A percentile compares a stretch with the other conserved stretches of the same genome.
These are phyloP conservation scores for Butastur rufipennis DNA, from an alignment of 2,113 vertebrate genomes.

Conservation along the genomic window DNA sequence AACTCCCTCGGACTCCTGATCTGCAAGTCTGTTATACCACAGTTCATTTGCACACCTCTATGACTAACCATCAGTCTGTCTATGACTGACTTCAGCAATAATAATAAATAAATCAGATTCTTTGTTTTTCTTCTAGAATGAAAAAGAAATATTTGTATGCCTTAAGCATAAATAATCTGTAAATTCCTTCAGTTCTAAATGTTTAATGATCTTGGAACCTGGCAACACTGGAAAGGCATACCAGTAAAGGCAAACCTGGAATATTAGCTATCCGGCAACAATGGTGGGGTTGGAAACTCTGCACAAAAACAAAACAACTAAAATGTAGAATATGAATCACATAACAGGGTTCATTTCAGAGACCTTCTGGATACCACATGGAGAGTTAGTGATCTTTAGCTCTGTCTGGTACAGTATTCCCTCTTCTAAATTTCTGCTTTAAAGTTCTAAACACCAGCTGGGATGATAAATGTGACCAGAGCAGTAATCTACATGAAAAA, in stretches of 20 bases:
- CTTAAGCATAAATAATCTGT: neutral
- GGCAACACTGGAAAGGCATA: neutral
- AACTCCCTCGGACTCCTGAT: neutral
- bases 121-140: neutral
- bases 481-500: neutral
- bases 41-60: neutral
- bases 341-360: neutral
- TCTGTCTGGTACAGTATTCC: neutral
- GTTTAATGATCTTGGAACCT: neutral
- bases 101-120: neutral
- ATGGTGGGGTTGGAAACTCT: neutral
- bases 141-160: neutral
- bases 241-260: neutral
- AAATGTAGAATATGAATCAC: neutral
- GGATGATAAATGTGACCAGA: neutral
- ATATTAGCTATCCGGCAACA: neutral
- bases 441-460: neutral
- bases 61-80: neutral
- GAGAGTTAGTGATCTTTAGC: neutral
- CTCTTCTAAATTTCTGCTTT: neutral
- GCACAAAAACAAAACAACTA: neutral
- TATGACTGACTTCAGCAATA: neutral
- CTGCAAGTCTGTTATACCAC: neutral
- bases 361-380: neutral
- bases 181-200: neutral